phyloP scores from a whole-genome alignment of 1,140 invertebrate genomes.

The Papilio polyxenes region DNA sequence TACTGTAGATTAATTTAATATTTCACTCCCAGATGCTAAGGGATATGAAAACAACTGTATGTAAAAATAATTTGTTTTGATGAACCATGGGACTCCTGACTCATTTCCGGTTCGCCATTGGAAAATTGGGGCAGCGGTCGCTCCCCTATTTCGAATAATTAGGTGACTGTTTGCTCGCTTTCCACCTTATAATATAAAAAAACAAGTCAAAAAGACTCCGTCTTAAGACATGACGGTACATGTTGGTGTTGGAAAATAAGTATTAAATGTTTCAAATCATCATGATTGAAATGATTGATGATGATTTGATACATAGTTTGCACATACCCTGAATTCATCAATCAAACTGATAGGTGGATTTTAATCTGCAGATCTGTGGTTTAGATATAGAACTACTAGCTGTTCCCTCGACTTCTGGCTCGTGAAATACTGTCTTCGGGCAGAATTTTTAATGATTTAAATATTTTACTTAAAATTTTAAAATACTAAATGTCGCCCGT shows the following conservation, averaged over 20 bases:
- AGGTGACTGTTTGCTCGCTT: too few species aligned
- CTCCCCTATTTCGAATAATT: too few species aligned
- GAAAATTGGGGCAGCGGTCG: too few species aligned
- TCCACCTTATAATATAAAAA: too few species aligned
- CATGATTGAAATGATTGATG: not conserved
- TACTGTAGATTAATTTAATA: not conserved
- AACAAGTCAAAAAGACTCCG: too few species aligned
- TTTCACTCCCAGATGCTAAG: not conserved
- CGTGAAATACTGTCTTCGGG: too few species aligned
- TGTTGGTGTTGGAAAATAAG: not conserved
- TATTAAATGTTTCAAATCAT: not conserved
- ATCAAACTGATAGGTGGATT: not conserved
- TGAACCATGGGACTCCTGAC: too few species aligned
- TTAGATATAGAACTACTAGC: not conserved
- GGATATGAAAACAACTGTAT: not conserved
- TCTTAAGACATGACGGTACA: not conserved
- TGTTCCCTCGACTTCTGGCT: too few species aligned
- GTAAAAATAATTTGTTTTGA: not conserved
- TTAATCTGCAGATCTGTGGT: not conserved
- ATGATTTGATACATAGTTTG: not conserved
- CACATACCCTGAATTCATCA: not conserved
- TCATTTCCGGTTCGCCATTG: too few species aligned
- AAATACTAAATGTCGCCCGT: too few species aligned
- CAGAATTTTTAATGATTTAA: too few species aligned
- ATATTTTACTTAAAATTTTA: too few species aligned